Evolutionary conservation across 2,888 invertebrate genomes (phyloP), one percentile per base, ranked within the genome.

Genomic region (Tipula lateralis): DNA sequence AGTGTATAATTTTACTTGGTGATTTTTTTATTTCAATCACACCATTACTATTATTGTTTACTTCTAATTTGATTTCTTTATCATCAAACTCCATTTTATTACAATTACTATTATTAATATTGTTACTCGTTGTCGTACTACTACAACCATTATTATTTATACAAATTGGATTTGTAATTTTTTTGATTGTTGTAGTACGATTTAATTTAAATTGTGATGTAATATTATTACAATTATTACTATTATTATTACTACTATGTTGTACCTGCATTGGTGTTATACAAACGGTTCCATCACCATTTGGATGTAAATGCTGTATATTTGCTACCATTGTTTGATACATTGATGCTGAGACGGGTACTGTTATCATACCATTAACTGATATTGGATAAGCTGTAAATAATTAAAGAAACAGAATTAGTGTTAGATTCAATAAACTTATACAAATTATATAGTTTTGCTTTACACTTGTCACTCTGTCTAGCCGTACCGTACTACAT

Each of bases 311-410:
- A 88, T 94, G 93, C 89, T 96, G 95, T 89, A 97, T 96, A 90
- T 96, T 96, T 85, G 97, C 96, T 89, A 97, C 96, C 93, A 98
- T 97, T 85, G 97, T 96, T 91, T 98, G 98, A 92, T 98, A 98
- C 95, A 98, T 97, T 86, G 97, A 96, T 85, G 96, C 96, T 81
- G 96, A 96, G 86, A 98, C 97, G 85, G 98, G 98, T 87, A 98
- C 96, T 85, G 98, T 97, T 89, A 98, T 97, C 91, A 98, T 97
- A 86, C 97, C 97, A 88, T 96, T 95, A 88, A 96, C 96, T 87
- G 95, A 94, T 87, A 96, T 94, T 84, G 95, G 95, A 91, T 89
- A 90, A 86, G 90, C 90, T 90, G 84, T 87, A 81, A 80, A 83
- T 32, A 34, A 84, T 36, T 85, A 84, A 85, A 85, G 85, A 84